Percentiles rank a stretch among this genome's conserved stretches.
These are phyloP conservation scores for Cheirogaleus major DNA, from an alignment of 2,797 vertebrate species.

Conservation along the genomic window DNA sequence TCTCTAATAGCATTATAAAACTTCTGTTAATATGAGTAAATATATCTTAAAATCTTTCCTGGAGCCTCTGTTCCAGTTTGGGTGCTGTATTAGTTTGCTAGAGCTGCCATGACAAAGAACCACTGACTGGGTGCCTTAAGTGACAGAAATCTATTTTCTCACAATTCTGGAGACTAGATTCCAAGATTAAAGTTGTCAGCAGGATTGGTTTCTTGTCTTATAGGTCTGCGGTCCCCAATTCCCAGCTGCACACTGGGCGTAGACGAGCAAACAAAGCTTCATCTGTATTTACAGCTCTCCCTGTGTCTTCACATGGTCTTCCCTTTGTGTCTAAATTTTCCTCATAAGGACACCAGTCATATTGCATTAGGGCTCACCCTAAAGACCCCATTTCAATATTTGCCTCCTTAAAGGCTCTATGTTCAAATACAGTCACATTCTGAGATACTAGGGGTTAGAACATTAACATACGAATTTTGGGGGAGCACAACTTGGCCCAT, in stretches of 20 bases:
- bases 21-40: neutral
- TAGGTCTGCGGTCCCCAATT: neutral
- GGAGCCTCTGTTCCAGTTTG: neutral
- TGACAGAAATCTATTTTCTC: neutral
- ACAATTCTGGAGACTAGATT: neutral
- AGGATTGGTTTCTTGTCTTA: neutral
- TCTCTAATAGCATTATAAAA: neutral
- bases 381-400: neutral
- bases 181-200: neutral
- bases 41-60: neutral
- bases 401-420: neutral
- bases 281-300: neutral
- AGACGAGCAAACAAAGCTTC: no score
- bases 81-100: neutral
- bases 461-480: neutral
- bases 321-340: neutral
- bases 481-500: neutral
- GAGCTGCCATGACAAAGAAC: neutral
- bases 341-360: neutral
- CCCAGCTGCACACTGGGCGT: no score
- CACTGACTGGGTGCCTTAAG: neutral
- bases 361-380: neutral
- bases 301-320: neutral
- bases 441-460: neutral
- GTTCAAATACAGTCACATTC: neutral